A percentile compares a stretch with the other conserved stretches of the same genome.
phyloP scores from a whole-genome alignment of 1,140 invertebrate genomes.

The Drosophila nikananu region DNA sequence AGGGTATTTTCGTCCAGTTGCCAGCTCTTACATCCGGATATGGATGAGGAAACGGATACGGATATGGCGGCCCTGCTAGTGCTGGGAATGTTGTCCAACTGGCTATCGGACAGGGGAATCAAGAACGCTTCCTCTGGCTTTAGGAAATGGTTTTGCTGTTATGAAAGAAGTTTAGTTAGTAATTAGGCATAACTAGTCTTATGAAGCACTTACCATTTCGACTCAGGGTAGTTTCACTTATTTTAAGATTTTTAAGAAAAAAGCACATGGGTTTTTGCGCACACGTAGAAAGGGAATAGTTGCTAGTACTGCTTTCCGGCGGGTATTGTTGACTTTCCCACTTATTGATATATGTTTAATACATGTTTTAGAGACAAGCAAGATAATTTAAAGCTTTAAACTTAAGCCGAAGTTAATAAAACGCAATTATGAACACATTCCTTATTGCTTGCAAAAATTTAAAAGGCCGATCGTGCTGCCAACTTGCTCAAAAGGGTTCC shows the following conservation, averaged over 20 bases:
- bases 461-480: not conserved
- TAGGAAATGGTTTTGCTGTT: not conserved
- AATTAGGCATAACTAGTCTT: not conserved
- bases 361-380: fast-evolving
- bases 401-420: not conserved
- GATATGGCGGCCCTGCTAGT: not conserved
- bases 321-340: too few species aligned
- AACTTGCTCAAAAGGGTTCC: not conserved
- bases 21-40: not conserved
- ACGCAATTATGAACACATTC: not conserved
- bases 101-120: not conserved
- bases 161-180: not conserved
- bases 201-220: not conserved
- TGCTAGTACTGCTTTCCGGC: too few species aligned
- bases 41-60: not conserved
- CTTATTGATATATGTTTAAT: not conserved
- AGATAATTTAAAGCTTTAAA: not conserved
- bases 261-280: not conserved
- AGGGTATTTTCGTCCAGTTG: not conserved
- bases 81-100: not conserved
- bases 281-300: too few species aligned
- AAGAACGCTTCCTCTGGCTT: too few species aligned
- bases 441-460: too few species aligned
- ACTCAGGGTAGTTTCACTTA: not conserved
- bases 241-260: not conserved